Conservation (phyloP, 2,888 invertebrate species). For the Ennomos fuscantarius region DNA sequence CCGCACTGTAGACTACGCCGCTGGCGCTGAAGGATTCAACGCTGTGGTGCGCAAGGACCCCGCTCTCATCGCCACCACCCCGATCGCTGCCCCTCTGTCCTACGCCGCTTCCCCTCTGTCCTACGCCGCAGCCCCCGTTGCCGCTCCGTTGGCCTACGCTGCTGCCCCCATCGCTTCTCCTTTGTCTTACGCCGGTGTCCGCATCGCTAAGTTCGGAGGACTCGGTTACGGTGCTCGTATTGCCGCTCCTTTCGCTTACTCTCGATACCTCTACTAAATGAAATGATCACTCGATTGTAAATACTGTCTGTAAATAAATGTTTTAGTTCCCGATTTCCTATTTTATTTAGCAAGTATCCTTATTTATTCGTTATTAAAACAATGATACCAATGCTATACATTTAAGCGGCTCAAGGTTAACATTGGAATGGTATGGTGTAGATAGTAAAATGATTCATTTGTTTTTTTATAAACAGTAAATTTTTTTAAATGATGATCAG, state of each 20-base stretch:
- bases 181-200: constrained; percentile 17
- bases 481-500: too few relatives aligned
- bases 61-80: constrained; percentile 52
- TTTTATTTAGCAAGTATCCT: constrained; percentile 4
- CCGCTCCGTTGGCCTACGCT: constrained; percentile 25
- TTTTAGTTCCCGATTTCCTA: constrained; percentile 12
- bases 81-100: constrained; percentile 41
- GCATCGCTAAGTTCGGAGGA: constrained; percentile 36
- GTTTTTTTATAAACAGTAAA: too few relatives aligned
- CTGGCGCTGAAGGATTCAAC: constrained; percentile 81
- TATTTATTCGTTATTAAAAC: too few relatives aligned
- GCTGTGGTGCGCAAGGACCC: constrained; percentile 81
- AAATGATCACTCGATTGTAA: constrained; percentile 26
- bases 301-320: constrained; percentile 30
- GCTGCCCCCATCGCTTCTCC: constrained; percentile 46
- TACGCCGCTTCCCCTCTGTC: constrained; percentile 1
- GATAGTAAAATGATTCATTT: too few relatives aligned
- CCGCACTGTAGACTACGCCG: constrained; percentile 82
- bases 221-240: constrained; percentile 42
- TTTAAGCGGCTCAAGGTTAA: too few relatives aligned
- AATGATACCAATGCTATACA: too few relatives aligned
- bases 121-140: constrained; percentile 31
- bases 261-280: constrained; percentile 42
- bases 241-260: constrained; percentile 42
- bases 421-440: too few relatives aligned